phyloP scores from a whole-genome alignment of 2,888 invertebrate genomes.

The Heliconius aoede region DNA sequence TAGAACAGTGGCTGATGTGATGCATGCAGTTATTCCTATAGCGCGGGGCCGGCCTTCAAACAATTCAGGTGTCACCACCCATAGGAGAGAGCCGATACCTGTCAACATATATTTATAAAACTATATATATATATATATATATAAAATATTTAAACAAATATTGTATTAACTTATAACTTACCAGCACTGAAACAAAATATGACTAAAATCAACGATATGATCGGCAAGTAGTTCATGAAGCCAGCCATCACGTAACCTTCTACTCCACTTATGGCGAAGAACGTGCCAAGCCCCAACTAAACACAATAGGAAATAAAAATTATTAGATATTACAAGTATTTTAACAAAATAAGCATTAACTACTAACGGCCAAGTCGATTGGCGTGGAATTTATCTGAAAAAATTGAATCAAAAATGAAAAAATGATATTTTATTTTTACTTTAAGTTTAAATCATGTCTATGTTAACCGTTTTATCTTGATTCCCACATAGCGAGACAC shows the following conservation, averaged over 20 bases:
- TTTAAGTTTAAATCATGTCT: no score
- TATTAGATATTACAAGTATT: no score
- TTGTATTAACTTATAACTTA: slow-evolving; percentile 48
- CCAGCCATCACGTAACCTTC: slow-evolving; percentile 54
- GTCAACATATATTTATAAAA: slow-evolving; percentile 42
- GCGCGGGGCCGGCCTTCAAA: slow-evolving; percentile 62
- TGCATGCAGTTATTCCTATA: slow-evolving; percentile 54
- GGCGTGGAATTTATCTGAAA: no score
- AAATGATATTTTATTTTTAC: no score
- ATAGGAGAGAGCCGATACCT: slow-evolving; percentile 65
- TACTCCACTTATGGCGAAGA: slow-evolving; percentile 58
- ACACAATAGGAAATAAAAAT: slow-evolving; percentile 42
- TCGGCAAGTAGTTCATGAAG: slow-evolving; percentile 65
- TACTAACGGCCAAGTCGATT: no score
- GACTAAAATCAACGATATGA: slow-evolving; percentile 64
- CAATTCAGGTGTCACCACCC: slow-evolving; percentile 61
- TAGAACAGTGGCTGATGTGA: slow-evolving; percentile 45
- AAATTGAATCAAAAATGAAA: no score
- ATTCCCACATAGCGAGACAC: no score
- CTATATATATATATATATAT: no score
- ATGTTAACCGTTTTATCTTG: no score
- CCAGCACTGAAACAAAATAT: slow-evolving; percentile 68
- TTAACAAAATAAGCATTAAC: no score
- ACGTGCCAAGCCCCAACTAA: slow-evolving; percentile 64
- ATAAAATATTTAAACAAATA: no score